A percentile compares a stretch with the other conserved stretches of the same genome.
Conservation (phyloP, 1,140 invertebrate genomes). For the Drosophila nannoptera region DNA sequence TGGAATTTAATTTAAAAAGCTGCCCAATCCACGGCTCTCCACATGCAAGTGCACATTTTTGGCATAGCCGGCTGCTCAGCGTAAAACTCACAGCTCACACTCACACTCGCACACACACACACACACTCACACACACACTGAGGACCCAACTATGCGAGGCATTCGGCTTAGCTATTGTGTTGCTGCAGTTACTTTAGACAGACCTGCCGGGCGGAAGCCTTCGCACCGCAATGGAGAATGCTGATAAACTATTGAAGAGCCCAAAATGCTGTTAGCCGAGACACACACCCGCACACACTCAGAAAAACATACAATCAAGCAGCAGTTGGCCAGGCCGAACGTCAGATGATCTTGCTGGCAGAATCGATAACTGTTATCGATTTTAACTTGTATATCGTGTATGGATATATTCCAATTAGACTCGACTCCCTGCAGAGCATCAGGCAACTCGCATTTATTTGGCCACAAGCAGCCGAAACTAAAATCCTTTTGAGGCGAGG, state of each 20-base stretch:
- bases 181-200: slow-evolving; percentile 20
- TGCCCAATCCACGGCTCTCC: slow-evolving; percentile 11
- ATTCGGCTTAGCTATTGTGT: slow-evolving; percentile 29
- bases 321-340: neutral
- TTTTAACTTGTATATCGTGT: too few species aligned
- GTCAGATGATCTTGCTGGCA: too few species aligned
- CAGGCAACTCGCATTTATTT: too few species aligned
- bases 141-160: slow-evolving; percentile 33
- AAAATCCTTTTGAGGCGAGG: too few species aligned
- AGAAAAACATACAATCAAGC: neutral
- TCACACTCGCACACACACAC: slow-evolving; percentile 6
- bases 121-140: neutral
- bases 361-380: too few species aligned
- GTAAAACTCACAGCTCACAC: neutral
- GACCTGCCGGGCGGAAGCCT: neutral
- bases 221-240: slow-evolving; percentile 14
- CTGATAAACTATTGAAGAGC: slow-evolving; percentile 13
- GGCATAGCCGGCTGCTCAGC: slow-evolving; percentile 36
- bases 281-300: neutral
- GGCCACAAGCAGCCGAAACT: too few species aligned
- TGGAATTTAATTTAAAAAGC: slow-evolving; percentile 62
- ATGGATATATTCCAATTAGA: too few species aligned
- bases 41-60: slow-evolving; percentile 54
- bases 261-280: slow-evolving; percentile 6
- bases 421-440: too few species aligned